A percentile compares a stretch with the other conserved stretches of the same genome.
These are phyloP conservation scores for Gymnocypris eckloni DNA, from an alignment of 2,797 vertebrate genomes.

Conservation along the genomic window DNA sequence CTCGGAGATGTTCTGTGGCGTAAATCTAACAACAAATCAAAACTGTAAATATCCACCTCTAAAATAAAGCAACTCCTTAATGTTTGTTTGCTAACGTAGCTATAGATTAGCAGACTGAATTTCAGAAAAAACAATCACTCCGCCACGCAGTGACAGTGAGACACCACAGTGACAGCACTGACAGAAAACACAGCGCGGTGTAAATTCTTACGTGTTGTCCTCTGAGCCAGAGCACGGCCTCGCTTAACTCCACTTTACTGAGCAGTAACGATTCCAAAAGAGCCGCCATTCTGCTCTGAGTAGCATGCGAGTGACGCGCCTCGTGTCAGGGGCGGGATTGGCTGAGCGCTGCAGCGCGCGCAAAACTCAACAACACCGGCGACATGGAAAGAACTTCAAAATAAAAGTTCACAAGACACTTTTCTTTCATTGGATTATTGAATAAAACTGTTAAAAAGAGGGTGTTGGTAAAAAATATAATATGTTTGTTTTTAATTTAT, in stretches of 20 bases:
- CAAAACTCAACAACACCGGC: constrained; percentile 13
- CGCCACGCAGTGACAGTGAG: not conserved
- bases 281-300: constrained; percentile 87
- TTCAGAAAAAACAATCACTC: not conserved
- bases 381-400: constrained; percentile 30
- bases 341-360: constrained; percentile 27
- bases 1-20: no score
- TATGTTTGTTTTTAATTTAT: not conserved
- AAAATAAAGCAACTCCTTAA: not conserved
- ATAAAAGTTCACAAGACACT: constrained; percentile 46
- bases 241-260: constrained; percentile 79
- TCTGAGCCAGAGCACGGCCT: constrained; percentile 83
- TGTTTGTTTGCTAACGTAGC: constrained; percentile 44
- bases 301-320: constrained; percentile 14
- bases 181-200: accelerated
- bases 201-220: constrained; percentile 65
- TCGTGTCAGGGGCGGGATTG: constrained; percentile 24
- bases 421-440: not conserved
- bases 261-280: constrained; percentile 90
- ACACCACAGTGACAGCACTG: no score
- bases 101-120: constrained; percentile 22
- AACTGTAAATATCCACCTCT: not conserved
- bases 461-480: not conserved
- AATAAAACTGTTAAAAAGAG: not conserved
- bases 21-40: not conserved